A percentile compares a stretch with the other conserved stretches of the same genome.
These are phyloP conservation scores for Thoracochromis brauschi DNA, from an alignment of 2,113 vertebrate species.

Conservation along the genomic window DNA sequence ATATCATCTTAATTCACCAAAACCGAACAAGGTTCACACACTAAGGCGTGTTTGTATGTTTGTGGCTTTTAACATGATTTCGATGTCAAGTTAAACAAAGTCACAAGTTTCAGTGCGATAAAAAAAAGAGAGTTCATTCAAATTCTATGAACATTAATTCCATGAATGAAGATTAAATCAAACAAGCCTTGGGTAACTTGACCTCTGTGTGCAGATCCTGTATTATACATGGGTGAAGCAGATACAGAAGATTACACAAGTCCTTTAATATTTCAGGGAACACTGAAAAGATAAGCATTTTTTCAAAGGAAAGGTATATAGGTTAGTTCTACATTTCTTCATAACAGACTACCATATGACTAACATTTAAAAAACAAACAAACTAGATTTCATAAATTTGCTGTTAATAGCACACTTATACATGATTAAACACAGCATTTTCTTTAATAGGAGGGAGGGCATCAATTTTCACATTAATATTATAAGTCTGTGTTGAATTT, in stretches of 20 bases:
- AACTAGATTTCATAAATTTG: neutral
- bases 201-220: constrained; percentile 9
- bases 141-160: constrained; percentile 45
- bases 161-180: constrained; percentile 44
- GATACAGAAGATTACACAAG: neutral
- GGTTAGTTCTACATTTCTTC: neutral
- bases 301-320: neutral
- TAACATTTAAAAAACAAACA: neutral
- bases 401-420: neutral
- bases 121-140: constrained; percentile 16
- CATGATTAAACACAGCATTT: neutral
- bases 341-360: neutral
- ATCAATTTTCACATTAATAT: neutral
- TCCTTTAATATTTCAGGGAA: neutral
- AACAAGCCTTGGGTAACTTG: constrained; percentile 24
- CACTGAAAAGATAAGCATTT: neutral
- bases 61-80: neutral
- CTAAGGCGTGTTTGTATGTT: neutral
- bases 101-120: constrained; percentile 10
- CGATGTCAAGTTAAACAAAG: constrained; percentile 1
- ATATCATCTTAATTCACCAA: neutral
- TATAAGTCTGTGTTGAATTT: neutral
- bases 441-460: neutral
- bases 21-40: neutral
- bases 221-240: neutral